A percentile compares a stretch with the other conserved stretches of the same genome.
These are phyloP conservation scores for Potamarius usumacintae DNA, from an alignment of 2,113 vertebrate species.

Conservation along the genomic window DNA sequence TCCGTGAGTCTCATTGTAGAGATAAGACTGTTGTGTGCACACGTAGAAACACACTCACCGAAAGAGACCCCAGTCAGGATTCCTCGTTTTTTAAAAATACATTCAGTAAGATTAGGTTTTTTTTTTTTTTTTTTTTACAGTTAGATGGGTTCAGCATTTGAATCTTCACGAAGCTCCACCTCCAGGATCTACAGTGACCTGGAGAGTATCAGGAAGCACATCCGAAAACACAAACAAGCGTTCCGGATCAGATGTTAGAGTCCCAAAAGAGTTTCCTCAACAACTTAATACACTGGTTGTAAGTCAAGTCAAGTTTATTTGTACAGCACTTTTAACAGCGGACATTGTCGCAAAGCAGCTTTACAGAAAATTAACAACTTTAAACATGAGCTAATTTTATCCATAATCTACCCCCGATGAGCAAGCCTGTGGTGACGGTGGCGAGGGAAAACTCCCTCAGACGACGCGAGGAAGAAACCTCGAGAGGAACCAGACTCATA, in stretches of 20 bases:
- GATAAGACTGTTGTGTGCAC: not conserved
- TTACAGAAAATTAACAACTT: too few relatives aligned
- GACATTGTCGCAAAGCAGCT: too few relatives aligned
- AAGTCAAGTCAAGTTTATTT: too few relatives aligned
- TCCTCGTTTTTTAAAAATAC: not conserved
- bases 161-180: not conserved
- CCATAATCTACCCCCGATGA: too few relatives aligned
- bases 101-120: not conserved
- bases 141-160: not conserved
- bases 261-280: not conserved
- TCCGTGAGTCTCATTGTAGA: not conserved
- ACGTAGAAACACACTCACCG: not conserved
- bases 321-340: too few relatives aligned
- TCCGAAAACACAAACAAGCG: too few relatives aligned
- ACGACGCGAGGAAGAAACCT: too few relatives aligned
- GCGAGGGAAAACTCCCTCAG: too few relatives aligned
- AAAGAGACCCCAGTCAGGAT: not conserved
- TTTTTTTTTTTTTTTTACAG: not conserved
- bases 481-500: too few relatives aligned
- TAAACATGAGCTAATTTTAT: too few relatives aligned
- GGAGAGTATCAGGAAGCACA: not conserved
- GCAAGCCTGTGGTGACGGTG: too few relatives aligned
- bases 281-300: not conserved
- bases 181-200: not conserved
- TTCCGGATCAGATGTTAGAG: not conserved